Conservation (phyloP, 1,140 invertebrate species). For the Drosophila bocqueti region DNA sequence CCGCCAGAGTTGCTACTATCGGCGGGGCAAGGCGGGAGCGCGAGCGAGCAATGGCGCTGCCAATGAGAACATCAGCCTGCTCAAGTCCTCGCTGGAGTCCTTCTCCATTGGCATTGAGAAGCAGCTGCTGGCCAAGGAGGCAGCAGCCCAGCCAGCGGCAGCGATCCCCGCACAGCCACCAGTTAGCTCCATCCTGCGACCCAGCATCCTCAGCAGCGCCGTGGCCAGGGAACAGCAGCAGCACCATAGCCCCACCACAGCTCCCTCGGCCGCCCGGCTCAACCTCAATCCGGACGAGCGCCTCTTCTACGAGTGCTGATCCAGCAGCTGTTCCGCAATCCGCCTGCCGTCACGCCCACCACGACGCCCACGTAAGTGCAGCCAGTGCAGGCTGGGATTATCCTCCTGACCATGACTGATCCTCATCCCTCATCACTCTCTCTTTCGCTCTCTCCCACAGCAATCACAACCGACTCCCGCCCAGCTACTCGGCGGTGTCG, state of each 20-base stretch:
- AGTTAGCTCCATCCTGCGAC: constrained; percentile 44
- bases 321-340: constrained; percentile 70
- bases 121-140: constrained; percentile 68
- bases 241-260: constrained; percentile 32
- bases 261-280: constrained; percentile 52
- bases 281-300: constrained; percentile 84
- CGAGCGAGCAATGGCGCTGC: constrained; percentile 24
- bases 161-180: not conserved
- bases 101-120: constrained; percentile 82
- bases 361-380: constrained; percentile 47
- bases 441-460: constrained; percentile 6
- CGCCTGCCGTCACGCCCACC: constrained; percentile 56
- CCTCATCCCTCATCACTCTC: no score
- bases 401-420: not conserved
- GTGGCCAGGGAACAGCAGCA: constrained; percentile 41
- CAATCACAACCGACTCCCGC: constrained; percentile 62
- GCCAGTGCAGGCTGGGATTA: no score
- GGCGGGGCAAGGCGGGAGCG: constrained; percentile 33
- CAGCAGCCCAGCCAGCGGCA: constrained; percentile 21
- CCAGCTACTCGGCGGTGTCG: constrained; percentile 77
- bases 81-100: constrained; percentile 78
- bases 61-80: constrained; percentile 67
- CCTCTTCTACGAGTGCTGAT: constrained; percentile 83
- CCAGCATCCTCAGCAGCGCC: constrained; percentile 60
- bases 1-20: constrained; percentile 70